Percentiles rank a stretch among this genome's conserved stretches.
phyloP scores from a whole-genome alignment of 2,113 vertebrate species.

The Austrofundulus limnaeus region DNA sequence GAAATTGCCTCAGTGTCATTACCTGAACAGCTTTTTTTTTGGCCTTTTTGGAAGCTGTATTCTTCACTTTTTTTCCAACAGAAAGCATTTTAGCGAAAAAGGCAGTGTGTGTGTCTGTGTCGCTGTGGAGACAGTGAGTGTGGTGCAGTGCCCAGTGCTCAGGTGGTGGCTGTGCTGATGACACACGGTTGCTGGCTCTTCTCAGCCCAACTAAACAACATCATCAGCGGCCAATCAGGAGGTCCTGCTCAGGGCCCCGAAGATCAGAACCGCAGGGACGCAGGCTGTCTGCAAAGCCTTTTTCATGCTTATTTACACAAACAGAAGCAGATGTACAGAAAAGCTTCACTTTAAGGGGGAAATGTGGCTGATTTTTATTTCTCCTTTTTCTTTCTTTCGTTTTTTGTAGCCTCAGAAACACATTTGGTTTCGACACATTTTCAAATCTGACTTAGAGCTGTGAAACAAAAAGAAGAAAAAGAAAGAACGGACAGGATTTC shows the following conservation, averaged over 20 bases:
- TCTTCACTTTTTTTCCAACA: constrained; percentile 3
- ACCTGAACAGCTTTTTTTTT: constrained; percentile 7
- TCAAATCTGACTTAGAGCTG: constrained; percentile 23
- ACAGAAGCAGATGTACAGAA: constrained; percentile 61
- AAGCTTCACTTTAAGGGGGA: constrained; percentile 20
- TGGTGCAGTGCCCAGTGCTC: constrained; percentile 59
- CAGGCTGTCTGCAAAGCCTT: constrained; percentile 30
- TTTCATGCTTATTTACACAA: constrained; percentile 66
- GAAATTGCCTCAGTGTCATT: constrained; percentile 16
- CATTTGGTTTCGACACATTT: constrained; percentile 26
- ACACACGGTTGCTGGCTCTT: constrained; percentile 57
- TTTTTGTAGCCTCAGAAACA: constrained; percentile 3
- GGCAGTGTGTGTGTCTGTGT: constrained; percentile 22
- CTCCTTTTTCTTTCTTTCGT: too few relatives aligned
- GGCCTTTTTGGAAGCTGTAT: constrained; percentile 1
- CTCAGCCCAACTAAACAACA: constrained; percentile 49
- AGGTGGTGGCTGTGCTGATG: constrained; percentile 69
- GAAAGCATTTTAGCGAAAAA: constrained; percentile 2
- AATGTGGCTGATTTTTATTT: constrained; percentile 10
- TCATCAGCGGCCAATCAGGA: constrained; percentile 60
- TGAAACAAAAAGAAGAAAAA: constrained; percentile 3
- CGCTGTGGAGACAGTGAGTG: constrained; percentile 4
- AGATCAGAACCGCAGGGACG: constrained; percentile 65
- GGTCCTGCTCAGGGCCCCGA: constrained; percentile 42
- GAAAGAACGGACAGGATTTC: not conserved